Conservation (phyloP, 2,113 vertebrate species). For the Bubo blakistoni region DNA sequence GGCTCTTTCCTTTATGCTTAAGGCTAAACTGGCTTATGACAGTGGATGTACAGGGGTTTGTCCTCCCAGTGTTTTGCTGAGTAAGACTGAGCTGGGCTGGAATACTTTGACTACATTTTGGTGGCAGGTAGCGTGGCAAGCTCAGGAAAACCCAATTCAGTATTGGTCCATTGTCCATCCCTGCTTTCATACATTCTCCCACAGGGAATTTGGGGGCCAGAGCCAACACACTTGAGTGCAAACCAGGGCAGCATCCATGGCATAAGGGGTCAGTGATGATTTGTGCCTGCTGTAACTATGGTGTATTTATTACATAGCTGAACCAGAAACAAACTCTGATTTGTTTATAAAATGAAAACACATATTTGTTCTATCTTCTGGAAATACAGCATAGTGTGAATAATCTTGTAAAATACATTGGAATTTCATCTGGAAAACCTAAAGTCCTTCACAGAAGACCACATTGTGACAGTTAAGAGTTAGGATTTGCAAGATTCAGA, state of each 20-base stretch:
- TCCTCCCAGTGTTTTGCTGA: background rate
- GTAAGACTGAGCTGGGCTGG: background rate
- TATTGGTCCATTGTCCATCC: too few species aligned
- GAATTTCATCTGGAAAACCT: background rate
- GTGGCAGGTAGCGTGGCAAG: background rate
- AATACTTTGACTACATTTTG: background rate
- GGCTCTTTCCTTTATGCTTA: background rate
- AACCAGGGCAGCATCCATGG: background rate
- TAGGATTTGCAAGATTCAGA: background rate
- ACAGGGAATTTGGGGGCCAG: background rate
- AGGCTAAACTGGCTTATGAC: background rate
- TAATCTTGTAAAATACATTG: background rate
- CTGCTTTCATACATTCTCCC: background rate
- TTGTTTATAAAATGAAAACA: background rate
- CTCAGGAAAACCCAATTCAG: background rate
- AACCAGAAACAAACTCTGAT: background rate
- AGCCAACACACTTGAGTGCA: background rate
- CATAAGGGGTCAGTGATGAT: background rate
- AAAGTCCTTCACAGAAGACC: background rate
- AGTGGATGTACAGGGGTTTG: background rate
- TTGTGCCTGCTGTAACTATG: background rate
- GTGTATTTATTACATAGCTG: fast-evolving
- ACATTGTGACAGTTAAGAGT: background rate
- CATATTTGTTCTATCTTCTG: background rate
- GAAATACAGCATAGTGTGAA: background rate